phyloP scores from a whole-genome alignment of 1,140 invertebrate species.

The Rhyacophila brunnea region DNA sequence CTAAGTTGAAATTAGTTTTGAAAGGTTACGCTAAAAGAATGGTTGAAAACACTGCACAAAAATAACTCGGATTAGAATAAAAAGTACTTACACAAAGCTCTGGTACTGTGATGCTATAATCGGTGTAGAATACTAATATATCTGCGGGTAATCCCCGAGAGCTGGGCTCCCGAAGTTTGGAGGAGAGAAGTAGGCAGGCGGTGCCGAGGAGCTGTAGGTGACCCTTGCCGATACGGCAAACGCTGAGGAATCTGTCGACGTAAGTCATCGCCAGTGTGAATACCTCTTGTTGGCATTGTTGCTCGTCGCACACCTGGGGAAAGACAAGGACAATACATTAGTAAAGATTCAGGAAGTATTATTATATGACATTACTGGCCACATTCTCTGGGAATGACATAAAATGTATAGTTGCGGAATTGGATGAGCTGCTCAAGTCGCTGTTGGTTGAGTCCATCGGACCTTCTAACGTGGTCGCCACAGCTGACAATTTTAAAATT shows the following conservation, averaged over 20 bases:
- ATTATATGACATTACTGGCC: no score
- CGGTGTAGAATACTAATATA: slow-evolving; percentile 85
- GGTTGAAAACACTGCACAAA: no score
- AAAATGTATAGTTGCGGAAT: no score
- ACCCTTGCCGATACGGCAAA: slow-evolving; percentile 73
- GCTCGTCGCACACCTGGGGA: slow-evolving; percentile 87
- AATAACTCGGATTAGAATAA: no score
- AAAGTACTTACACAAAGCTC: slow-evolving; percentile 79
- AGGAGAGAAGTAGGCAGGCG: slow-evolving; percentile 85
- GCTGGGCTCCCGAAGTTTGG: slow-evolving; percentile 82
- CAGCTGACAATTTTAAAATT: no score
- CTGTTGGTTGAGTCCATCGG: no score
- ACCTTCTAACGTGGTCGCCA: no score
- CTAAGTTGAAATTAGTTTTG: no score
- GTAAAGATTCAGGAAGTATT: no score
- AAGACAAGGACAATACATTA: slow-evolving; percentile 13
- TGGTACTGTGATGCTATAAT: slow-evolving; percentile 80
- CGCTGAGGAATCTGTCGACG: slow-evolving; percentile 86
- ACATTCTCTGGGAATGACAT: no score
- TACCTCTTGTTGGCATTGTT: slow-evolving; percentile 87
- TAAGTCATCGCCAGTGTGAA: slow-evolving; percentile 89
- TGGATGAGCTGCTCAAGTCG: no score
- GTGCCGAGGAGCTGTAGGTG: slow-evolving; percentile 88
- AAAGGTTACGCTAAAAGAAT: no score
- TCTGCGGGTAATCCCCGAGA: slow-evolving; percentile 73